Evolutionary conservation across 2,113 vertebrate species (phyloP).

Genomic region (Hiodon alosoides): DNA sequence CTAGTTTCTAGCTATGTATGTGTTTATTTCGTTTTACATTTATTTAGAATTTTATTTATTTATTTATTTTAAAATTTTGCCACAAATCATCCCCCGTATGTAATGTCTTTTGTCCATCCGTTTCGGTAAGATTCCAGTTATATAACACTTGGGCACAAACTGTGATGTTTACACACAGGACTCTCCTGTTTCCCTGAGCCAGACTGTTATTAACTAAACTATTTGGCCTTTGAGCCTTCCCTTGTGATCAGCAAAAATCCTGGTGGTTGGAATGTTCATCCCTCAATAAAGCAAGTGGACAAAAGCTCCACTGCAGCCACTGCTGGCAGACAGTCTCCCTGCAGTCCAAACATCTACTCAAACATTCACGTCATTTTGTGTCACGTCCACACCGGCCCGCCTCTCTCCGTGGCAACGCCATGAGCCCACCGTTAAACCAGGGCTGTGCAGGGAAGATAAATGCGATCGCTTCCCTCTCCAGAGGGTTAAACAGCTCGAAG

Average conservation of each 20-base stretch:
- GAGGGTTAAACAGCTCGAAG: neutral
- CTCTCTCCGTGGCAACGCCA: neutral
- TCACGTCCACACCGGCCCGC: neutral
- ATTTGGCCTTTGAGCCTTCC: constrained; percentile 10
- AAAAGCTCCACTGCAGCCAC: constrained; percentile 31
- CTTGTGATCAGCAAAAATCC: constrained; percentile 37
- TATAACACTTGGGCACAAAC: neutral
- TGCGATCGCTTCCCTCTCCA: too few relatives aligned
- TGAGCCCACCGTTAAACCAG: neutral
- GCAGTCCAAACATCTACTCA: constrained; percentile 21
- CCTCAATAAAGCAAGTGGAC: constrained; percentile 39
- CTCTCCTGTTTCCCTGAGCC: neutral
- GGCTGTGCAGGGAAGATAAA: neutral
- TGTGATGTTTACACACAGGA: neutral
- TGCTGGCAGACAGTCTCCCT: constrained; percentile 27
- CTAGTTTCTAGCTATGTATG: too few relatives aligned
- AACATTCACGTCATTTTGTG: neutral
- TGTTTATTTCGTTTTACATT: too few relatives aligned
- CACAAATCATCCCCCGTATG: too few relatives aligned
- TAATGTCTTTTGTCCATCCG: neutral
- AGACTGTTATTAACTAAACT: neutral
- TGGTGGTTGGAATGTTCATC: constrained; percentile 46
- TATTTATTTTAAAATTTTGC: too few relatives aligned
- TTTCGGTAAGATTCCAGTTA: neutral
- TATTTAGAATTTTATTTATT: too few relatives aligned